These are phyloP conservation scores for Tipula vernalis DNA, from an alignment of 2,888 invertebrate genomes.

Conservation along the genomic window DNA sequence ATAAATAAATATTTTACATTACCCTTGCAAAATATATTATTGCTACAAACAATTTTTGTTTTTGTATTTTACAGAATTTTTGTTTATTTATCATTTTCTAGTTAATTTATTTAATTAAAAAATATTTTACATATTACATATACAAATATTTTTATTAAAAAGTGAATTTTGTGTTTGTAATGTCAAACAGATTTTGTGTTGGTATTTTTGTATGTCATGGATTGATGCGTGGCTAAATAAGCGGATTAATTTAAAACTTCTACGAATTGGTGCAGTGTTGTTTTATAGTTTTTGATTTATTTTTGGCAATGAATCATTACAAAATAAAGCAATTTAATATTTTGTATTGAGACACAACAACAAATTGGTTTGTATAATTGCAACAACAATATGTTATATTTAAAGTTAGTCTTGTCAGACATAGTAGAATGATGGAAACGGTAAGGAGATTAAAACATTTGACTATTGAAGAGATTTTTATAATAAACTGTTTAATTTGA, in stretches of 20 bases:
- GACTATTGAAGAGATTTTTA: too few relatives aligned
- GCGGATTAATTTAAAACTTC: neutral
- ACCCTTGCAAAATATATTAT: neutral
- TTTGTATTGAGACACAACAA: too few relatives aligned
- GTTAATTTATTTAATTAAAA: neutral
- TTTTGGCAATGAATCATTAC: neutral
- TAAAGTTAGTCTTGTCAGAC: too few relatives aligned
- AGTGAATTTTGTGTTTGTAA: neutral
- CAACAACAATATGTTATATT: too few relatives aligned
- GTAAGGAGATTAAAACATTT: too few relatives aligned
- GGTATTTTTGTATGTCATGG: neutral
- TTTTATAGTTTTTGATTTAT: neutral
- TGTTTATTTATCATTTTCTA: neutral
- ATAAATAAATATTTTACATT: neutral
- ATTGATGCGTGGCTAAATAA: neutral
- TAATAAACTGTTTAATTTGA: too few relatives aligned
- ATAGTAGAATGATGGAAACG: too few relatives aligned
- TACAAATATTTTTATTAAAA: neutral
- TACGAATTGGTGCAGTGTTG: neutral
- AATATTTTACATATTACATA: neutral
- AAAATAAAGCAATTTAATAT: too few relatives aligned
- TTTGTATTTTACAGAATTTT: neutral
- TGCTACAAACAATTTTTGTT: neutral
- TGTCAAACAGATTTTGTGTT: neutral
- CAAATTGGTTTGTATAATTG: too few relatives aligned